phyloP scores from a whole-genome alignment of 2,888 invertebrate species.

The Drosophila neonasuta region DNA sequence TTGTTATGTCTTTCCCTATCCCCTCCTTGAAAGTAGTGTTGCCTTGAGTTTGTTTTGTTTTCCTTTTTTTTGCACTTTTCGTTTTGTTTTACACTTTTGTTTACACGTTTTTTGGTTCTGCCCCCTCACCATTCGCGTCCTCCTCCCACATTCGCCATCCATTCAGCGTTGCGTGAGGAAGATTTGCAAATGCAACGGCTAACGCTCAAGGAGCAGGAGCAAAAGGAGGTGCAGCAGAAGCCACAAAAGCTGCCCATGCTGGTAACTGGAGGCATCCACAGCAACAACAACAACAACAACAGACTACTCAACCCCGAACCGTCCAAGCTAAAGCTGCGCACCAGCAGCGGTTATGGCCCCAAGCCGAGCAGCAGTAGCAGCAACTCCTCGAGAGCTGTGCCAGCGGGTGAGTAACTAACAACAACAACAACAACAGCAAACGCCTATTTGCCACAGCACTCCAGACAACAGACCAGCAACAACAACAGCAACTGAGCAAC shows the following conservation, averaged over 20 bases:
- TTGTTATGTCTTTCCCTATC: background rate
- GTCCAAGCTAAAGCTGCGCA: slow-evolving; percentile 48
- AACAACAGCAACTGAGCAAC: slow-evolving; percentile 25
- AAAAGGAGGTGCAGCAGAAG: slow-evolving; percentile 27
- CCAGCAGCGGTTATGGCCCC: slow-evolving; percentile 68
- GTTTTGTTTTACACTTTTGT: slow-evolving; percentile 60
- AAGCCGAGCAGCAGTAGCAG: slow-evolving; percentile 26
- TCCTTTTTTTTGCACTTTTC: slow-evolving; percentile 22
- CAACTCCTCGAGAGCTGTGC: slow-evolving; percentile 25
- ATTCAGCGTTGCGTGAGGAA: slow-evolving; percentile 78
- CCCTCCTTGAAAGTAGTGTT: slow-evolving; percentile 36
- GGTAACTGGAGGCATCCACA: slow-evolving; percentile 30
- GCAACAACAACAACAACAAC: slow-evolving; percentile 17
- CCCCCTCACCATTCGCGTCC: slow-evolving; percentile 47
- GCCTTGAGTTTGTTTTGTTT: slow-evolving; percentile 17
- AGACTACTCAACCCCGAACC: slow-evolving; percentile 36
- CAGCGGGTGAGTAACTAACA: slow-evolving; percentile 58
- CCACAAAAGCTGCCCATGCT: slow-evolving; percentile 67
- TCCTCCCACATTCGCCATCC: background rate
- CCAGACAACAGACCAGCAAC: slow-evolving; percentile 24
- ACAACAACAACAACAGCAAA: slow-evolving; percentile 40
- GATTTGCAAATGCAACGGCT: slow-evolving; percentile 79
- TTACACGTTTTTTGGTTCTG: slow-evolving; percentile 65
- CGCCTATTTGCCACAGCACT: slow-evolving; percentile 25
- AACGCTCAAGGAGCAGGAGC: slow-evolving; percentile 56